Base-by-base conservation (phyloP, 2,888 invertebrate genomes). In the Drosophila formosana region DNA sequence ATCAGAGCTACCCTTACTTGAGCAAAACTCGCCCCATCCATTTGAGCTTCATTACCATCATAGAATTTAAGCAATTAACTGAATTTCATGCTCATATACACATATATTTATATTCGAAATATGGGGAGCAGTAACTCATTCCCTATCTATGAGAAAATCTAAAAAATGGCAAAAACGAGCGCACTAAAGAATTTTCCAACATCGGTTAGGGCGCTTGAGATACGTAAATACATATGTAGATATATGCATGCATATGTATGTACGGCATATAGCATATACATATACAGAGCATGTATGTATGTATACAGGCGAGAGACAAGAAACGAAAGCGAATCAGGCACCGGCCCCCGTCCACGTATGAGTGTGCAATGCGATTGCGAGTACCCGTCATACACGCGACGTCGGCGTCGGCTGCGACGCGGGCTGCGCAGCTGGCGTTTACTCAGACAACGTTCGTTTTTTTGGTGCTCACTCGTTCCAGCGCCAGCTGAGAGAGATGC, bases 311-410 rank as follows among this genome's bases (percentile, higher is more conserved):
- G 57, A 26, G 43, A 69, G 46, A 43, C 62, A 25, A 46, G 52
- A 62, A 8, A 8, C 63, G 56, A 72, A 72, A 72, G 68, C 82
- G 86, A 84, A 86, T 85, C 85, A 83, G 83, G 80, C 84, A 70
- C 34, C 61, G 58, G 49, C 43, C 45, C 51, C 69, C 45, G 26
- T 67, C 60, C 84, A 82, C 83, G 85, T 83, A 85, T 85, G 83
- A 78, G 82, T 75, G 82, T 83, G 83, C 85, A 83, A 76, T 82
- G 79, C 79, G 73, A 82, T 75, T 80, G 82, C 78, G 80, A 82
- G 80, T 73, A 66, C 73, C 81, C 74, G 72, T 86, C 86, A 83
- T 85, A 82, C 62, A 78, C 75, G 83, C 80, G 77, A 73, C 72
- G 81, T 70, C 51, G 25, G 25, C 77, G 65, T 57, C 52, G 45